These are phyloP conservation scores for Triplophysa tibetana DNA, from an alignment of 2,113 vertebrate genomes.

Conservation along the genomic window DNA sequence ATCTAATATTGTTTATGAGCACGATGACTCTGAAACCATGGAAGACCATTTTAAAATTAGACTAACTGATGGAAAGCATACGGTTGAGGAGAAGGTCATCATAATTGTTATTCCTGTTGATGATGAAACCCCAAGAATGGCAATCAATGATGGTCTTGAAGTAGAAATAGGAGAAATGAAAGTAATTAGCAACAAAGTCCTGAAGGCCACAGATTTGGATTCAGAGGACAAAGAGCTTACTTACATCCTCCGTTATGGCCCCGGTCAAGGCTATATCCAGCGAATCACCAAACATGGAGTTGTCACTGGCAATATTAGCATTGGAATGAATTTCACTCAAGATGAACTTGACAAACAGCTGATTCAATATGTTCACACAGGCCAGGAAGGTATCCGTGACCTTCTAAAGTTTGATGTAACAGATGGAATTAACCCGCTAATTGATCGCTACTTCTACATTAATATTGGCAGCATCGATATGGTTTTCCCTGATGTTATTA, in stretches of 20 bases:
- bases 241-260: conserved; percentile 85
- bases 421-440: conserved; percentile 89
- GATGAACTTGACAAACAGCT: conserved; percentile 85
- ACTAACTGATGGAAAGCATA: conserved; percentile 86
- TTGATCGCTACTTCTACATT: conserved; percentile 96
- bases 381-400: conserved; percentile 88
- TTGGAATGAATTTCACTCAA: conserved; percentile 94
- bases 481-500: conserved; percentile 91
- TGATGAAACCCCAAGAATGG: conserved; percentile 93
- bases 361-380: conserved; percentile 85
- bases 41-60: conserved; percentile 86
- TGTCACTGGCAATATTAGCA: conserved; percentile 81
- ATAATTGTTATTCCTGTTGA: conserved; percentile 90
- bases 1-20: conserved; percentile 91
- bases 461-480: conserved; percentile 86
- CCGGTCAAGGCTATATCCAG: conserved; percentile 84
- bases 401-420: conserved; percentile 96
- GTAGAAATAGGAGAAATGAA: conserved; percentile 87
- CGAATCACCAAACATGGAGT: conserved; percentile 71
- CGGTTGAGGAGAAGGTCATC: conserved; percentile 75
- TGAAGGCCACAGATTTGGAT: conserved; percentile 93
- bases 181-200: conserved; percentile 79
- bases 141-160: conserved; percentile 91
- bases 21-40: conserved; percentile 90
- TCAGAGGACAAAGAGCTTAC: conserved; percentile 86